Base-by-base conservation (phyloP, 2,113 vertebrate species). In the Perca fluviatilis region DNA sequence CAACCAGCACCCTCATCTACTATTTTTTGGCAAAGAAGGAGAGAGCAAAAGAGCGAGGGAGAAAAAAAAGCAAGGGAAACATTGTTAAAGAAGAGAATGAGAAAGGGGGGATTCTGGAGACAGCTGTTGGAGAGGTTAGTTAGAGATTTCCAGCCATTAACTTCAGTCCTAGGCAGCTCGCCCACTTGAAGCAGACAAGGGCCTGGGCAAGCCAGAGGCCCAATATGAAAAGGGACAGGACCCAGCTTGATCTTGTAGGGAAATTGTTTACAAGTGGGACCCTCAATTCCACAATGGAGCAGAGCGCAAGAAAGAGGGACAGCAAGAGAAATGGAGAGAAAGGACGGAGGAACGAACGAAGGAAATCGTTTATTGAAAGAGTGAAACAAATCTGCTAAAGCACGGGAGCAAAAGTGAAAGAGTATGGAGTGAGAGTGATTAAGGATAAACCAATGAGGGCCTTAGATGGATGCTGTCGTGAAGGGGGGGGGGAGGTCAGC, bases 61-160 rank as follows among this genome's bases (percentile, higher is more conserved):
- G 30, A 50, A 30, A 77, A 64, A 86, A 88, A 88, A 86, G 79
- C 65, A 71, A 82, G 63, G 66, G 90, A 84, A 89, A 86, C 87
- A 86, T 61, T 77, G 86, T 87, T 88, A 87, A 86, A 94, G 84
- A 84, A 92, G 77, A 89, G 90, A 75, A 90, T 71, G 84, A 91
- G 90, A 87, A 90, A 91, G 83, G 83, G 68, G 82, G 87, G 74
- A 85, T 70, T 87, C 83, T 85, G 92, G 93, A 93, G 93, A 95
- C 95, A 96, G 94, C 94, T 96, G 95, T 93, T 95, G 92, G 94
- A 94, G 94, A 93, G 94, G 94, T 95, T 95, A 95, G 94, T 93
- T 95, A 92, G 94, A 94, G 94, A 95, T 96, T 95, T 96, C 87
- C 92, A 95, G 89, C 94, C 95, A 96, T 96, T 96, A 95, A 95